These are phyloP conservation scores for Remorina albescens DNA, from an alignment of 2,797 vertebrate species.

Conservation along the genomic window DNA sequence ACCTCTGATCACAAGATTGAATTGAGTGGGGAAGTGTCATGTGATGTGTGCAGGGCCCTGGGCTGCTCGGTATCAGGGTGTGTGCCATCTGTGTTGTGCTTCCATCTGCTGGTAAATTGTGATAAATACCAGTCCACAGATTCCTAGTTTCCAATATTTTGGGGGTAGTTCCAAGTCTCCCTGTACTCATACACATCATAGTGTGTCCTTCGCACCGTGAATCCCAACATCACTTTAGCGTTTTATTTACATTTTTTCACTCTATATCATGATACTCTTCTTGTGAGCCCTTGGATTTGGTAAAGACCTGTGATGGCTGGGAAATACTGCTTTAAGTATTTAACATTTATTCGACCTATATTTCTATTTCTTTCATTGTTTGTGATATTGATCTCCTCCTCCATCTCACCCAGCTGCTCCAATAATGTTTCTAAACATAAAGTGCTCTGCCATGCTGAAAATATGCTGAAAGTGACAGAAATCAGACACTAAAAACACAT, in stretches of 20 bases:
- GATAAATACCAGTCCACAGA: background rate
- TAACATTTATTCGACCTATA: background rate
- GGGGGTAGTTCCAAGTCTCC: background rate
- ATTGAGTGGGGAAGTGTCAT: background rate
- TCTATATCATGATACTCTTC: background rate
- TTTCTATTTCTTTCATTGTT: background rate
- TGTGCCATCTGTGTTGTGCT: conserved; percentile 42
- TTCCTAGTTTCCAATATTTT: too few relatives aligned
- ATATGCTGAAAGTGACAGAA: background rate
- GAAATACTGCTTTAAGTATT: background rate
- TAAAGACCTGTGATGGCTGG: background rate
- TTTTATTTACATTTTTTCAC: too few relatives aligned
- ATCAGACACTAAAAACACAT: background rate
- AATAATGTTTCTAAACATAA: background rate
- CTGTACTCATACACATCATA: background rate
- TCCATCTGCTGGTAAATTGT: conserved; percentile 68
- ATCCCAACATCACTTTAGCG: background rate
- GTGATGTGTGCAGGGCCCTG: background rate
- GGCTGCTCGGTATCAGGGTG: background rate
- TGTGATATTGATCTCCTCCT: background rate
- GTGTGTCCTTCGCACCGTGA: background rate
- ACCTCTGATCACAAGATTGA: background rate
- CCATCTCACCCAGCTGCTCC: background rate
- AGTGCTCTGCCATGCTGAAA: background rate
- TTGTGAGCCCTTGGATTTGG: background rate